Conservation (phyloP, 2,797 vertebrate genomes). For the Schizopygopsis malacanthus region DNA sequence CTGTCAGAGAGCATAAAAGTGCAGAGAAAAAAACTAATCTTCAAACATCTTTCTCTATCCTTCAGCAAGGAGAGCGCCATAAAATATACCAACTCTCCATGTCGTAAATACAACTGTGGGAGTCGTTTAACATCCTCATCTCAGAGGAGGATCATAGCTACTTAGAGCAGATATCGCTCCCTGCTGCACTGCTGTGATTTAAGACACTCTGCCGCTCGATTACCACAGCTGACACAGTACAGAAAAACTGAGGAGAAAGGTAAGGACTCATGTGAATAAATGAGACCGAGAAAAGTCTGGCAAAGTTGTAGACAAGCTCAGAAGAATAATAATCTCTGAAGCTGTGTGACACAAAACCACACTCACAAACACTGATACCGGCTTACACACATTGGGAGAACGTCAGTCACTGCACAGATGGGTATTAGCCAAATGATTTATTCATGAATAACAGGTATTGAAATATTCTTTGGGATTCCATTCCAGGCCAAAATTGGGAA, state of each 20-base stretch:
- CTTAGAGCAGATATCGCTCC: constrained; percentile 46
- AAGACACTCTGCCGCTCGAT: constrained; percentile 37
- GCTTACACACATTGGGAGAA: constrained; percentile 9
- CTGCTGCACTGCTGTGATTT: constrained; percentile 41
- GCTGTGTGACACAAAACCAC: constrained; percentile 1
- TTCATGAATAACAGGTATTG: constrained; percentile 30
- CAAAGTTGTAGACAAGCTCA: constrained; percentile 43
- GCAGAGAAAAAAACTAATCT: background rate
- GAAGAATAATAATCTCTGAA: constrained; percentile 39
- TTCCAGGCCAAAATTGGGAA: constrained; percentile 35
- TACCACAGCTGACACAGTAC: constrained; percentile 41
- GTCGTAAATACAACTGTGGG: constrained; percentile 16
- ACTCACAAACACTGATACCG: constrained; percentile 17
- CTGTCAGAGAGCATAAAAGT: background rate
- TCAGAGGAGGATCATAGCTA: constrained; percentile 34
- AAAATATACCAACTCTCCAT: constrained; percentile 22
- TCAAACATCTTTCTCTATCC: constrained; percentile 2
- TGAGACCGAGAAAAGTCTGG: constrained; percentile 21
- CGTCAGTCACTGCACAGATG: constrained; percentile 32
- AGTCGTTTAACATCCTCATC: constrained; percentile 26
- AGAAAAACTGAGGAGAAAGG: constrained; percentile 24
- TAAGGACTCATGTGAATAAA: constrained; percentile 35
- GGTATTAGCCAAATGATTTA: constrained; percentile 48
- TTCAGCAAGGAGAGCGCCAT: background rate
- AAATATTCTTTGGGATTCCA: background rate